Base-by-base conservation (phyloP, 2,888 invertebrate genomes). In the Hirtodrosophila histrioides region DNA sequence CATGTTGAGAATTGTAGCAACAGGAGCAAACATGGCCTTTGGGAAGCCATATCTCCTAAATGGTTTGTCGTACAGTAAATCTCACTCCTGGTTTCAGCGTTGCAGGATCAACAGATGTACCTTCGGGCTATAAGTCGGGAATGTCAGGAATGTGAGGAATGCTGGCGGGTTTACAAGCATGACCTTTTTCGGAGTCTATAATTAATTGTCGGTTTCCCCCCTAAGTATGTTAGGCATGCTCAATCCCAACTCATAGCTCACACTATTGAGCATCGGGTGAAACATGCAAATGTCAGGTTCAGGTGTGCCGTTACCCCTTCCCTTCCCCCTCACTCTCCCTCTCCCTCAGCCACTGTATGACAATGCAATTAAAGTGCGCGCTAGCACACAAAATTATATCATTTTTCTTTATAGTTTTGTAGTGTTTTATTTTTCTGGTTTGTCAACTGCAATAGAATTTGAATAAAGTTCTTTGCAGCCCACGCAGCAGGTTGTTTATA, bases 371-470 rank as follows among this genome's bases (percentile, higher is more conserved):
- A 55, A 64, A 48, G 55, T 12, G 62, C 43, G n/a, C 37, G 36
- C 12, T 29, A 51, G 63, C 37, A 43, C 49, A 39, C 31, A 45
- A 35, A 45, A 24, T 50, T 51, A 48, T 50, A 31, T 45, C 41
- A 37, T 36, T 37, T 48, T 39, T 58, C 3, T 43, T 44, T 12
- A 40, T 17, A 6, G 24, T 51, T 48, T 39, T 55, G 11, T 46
- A 23, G 17, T 39, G 8, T 24, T 51, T 62, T 27, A 17, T 46
- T 36, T 54, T 31, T 45, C 9, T 29, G n/a, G 8, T 29, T 53
- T 61, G 78, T 66, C 73, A 73, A 69, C 63, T 76, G 65, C 78
- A 68, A 66, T 37, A 11, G 64, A 64, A 55, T 71, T 80, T 72
- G 37, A 45, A 56, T 49, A 43, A 36, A 36, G 56, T 57, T 39